These are phyloP conservation scores for Gallinago nigripennis DNA, from an alignment of 2,797 vertebrate genomes.

Conservation along the genomic window DNA sequence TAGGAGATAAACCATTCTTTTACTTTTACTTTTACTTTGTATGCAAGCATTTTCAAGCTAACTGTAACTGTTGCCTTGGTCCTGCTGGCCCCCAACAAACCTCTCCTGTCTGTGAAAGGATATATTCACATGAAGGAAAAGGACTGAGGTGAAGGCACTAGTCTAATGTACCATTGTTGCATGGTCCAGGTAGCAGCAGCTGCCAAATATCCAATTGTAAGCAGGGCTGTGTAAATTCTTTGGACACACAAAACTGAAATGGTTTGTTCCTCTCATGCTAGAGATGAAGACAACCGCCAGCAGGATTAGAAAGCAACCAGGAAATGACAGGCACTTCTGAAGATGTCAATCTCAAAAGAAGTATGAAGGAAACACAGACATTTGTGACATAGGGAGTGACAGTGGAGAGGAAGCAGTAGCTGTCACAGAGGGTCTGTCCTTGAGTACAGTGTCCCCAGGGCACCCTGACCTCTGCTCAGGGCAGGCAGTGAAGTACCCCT, in stretches of 20 bases:
- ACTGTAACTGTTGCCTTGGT: neutral
- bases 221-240: accelerated
- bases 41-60: neutral
- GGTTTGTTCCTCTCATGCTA: neutral
- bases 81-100: neutral
- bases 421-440: neutral
- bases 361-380: neutral
- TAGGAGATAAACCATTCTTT: neutral
- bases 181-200: neutral
- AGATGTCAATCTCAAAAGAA: neutral
- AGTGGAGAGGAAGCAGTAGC: neutral
- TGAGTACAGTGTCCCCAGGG: accelerated
- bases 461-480: accelerated
- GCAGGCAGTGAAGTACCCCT: accelerated
- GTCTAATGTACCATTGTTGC: accelerated
- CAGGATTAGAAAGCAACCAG: neutral
- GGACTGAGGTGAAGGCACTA: neutral
- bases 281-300: neutral
- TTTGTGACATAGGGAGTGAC: neutral
- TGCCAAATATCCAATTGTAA: neutral
- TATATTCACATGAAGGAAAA: neutral
- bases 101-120: neutral
- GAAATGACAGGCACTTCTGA: neutral
- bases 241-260: neutral
- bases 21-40: neutral